These are phyloP conservation scores for Serrognathus titanus DNA, from an alignment of 2,888 invertebrate species.

Conservation along the genomic window DNA sequence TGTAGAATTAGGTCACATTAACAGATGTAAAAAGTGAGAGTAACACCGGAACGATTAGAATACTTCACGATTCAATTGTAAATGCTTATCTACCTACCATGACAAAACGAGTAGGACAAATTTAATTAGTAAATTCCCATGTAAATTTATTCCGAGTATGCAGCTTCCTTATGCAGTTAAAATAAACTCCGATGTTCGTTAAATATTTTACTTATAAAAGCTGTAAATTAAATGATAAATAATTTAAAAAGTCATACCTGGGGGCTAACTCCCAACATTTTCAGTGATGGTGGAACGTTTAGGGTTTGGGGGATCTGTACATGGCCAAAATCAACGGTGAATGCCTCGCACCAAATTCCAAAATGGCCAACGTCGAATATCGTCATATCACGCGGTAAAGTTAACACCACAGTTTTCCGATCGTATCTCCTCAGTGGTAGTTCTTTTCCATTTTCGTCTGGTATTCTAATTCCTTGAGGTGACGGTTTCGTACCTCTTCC, in stretches of 20 bases:
- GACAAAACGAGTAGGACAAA: too few species aligned
- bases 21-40: too few species aligned
- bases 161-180: too few species aligned
- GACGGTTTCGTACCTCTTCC: constrained; percentile 78
- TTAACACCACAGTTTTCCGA: constrained; percentile 83
- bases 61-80: too few species aligned
- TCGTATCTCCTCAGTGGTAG: constrained; percentile 76
- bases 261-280: constrained; percentile 90
- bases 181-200: too few species aligned
- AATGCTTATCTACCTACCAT: too few species aligned
- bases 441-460: constrained; percentile 88
- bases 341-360: constrained; percentile 90
- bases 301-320: constrained; percentile 68
- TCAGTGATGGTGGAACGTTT: constrained; percentile 86
- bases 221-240: too few species aligned
- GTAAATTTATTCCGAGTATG: too few species aligned
- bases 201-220: too few species aligned
- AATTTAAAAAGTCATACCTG: constrained; percentile 64
- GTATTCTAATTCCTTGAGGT: constrained; percentile 78
- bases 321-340: constrained; percentile 90
- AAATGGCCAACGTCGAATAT: constrained; percentile 91
- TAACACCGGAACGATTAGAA: too few species aligned
- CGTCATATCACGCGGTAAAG: constrained; percentile 83
- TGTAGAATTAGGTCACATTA: too few species aligned
- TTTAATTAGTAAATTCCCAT: too few species aligned